Base-by-base conservation (phyloP, 2,888 invertebrate species). In the Coleophora deauratella region DNA sequence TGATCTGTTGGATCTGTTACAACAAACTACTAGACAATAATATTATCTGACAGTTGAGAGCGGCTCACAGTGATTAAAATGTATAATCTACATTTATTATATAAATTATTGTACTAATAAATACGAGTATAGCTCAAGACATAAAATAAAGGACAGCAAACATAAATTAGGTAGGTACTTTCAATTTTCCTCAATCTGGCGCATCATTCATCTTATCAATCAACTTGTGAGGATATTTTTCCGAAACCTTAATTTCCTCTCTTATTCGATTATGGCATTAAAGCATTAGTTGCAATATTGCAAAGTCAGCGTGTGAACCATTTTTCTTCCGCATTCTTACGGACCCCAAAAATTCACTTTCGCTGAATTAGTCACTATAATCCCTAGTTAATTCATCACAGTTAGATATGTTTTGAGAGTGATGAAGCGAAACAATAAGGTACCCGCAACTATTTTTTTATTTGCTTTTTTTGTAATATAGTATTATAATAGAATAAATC, bases 321-420 rank as follows among this genome's bases (percentile, higher is more conserved):
- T 82, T 82, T 79, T 73, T 82, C 81, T 79, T 77, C 60, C 54
- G 57, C 51, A 44, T 60, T 61, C 60, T 64, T 64, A 54, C 44
- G 61, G 55, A 55, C 64, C 72, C 76, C 72, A 59, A 62, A 68
- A 73, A 75, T 77, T 77, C 75, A 77, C 75, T 78, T 72, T 55
- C 52, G 46, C 52, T 50, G 66, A 66, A 71, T 71, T 71, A 66
- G 65, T 68, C 66, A 61, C 67, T 67, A 69, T 76, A 72, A 74
- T 66, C 69, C 62, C 45, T 55, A 54, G 63, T 71, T 76, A 80
- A 82, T 81, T 78, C 68, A 76, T 76, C 70, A 68, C 59, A 56
- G 62, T 62, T 57, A 56, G 62, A 62, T 57, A 41, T 35, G 14
- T 33, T 12, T 35, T 47, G 62, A 63, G 69, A 68, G 66, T 66